These are phyloP conservation scores for Arremon brunneinucha DNA, from an alignment of 2,797 vertebrate species.

Conservation along the genomic window DNA sequence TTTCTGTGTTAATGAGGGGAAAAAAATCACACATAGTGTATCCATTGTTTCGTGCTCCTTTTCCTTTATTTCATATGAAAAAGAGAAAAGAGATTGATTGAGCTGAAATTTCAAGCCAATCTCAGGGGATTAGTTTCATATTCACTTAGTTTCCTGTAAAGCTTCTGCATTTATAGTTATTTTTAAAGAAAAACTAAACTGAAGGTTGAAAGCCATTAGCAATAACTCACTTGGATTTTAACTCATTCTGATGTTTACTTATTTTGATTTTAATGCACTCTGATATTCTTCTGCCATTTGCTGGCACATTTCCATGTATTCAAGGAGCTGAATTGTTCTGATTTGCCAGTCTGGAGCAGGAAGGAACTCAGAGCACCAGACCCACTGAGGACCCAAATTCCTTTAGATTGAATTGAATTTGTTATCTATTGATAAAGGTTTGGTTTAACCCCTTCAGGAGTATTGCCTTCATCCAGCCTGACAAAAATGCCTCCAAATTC, in stretches of 20 bases:
- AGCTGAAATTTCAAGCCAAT: constrained; percentile 59
- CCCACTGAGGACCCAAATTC: neutral
- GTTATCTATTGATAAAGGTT: neutral
- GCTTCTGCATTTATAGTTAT: constrained; percentile 42
- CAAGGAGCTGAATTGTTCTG: constrained; percentile 10
- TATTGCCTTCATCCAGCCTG: neutral
- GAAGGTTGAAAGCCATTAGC: constrained; percentile 47
- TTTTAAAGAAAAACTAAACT: constrained; percentile 60
- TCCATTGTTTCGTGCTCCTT: constrained; percentile 29
- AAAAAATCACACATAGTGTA: neutral
- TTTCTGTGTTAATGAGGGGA: neutral
- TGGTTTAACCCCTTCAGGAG: neutral
- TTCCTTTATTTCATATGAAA: constrained; percentile 44
- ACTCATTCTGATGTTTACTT: constrained; percentile 64
- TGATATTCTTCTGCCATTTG: constrained; percentile 59
- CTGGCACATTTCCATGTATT: constrained; percentile 35
- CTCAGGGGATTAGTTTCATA: constrained; percentile 64
- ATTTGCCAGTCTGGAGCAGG: neutral
- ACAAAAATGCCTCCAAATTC: neutral
- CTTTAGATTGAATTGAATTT: neutral
- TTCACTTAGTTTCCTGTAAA: constrained; percentile 60
- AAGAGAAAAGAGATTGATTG: constrained; percentile 37
- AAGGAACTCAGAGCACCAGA: neutral
- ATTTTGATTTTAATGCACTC: constrained; percentile 72
- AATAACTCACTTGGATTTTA: constrained; percentile 54